Percentiles rank a stretch among this genome's conserved stretches.
Evolutionary conservation across 2,888 invertebrate species (phyloP).

Genomic region (Pilophorus perplexus): DNA sequence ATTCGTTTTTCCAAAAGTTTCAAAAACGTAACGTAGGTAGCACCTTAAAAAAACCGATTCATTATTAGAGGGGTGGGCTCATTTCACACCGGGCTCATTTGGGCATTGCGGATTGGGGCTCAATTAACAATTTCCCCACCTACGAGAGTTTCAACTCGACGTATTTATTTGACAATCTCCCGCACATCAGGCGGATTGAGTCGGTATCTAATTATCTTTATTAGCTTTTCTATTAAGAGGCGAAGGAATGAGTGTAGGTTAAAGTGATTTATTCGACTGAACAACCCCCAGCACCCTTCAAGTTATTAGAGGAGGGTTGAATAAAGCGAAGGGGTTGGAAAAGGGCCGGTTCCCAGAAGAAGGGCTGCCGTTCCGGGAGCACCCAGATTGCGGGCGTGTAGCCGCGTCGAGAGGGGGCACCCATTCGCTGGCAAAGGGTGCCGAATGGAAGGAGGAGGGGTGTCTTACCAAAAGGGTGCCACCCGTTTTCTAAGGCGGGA

Average conservation of each 20-base stretch:
- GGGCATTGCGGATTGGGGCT: too few relatives aligned
- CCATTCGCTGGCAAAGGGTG: background rate
- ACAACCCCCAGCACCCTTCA: constrained; percentile 14
- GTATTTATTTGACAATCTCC: constrained; percentile 20
- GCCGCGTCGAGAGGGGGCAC: background rate
- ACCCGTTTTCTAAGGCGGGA: too few relatives aligned
- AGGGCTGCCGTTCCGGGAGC: background rate
- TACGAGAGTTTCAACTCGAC: too few relatives aligned
- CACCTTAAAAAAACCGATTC: too few relatives aligned
- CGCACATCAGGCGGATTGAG: background rate
- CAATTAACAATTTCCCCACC: too few relatives aligned
- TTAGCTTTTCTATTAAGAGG: constrained; percentile 28
- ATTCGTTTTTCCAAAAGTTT: too few relatives aligned
- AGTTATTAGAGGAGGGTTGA: constrained; percentile 23
- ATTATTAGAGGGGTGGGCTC: too few relatives aligned
- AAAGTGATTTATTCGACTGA: constrained; percentile 30
- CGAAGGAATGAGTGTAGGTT: constrained; percentile 29
- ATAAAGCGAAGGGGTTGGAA: constrained; percentile 1
- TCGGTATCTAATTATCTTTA: constrained; percentile 29
- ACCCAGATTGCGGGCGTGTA: background rate
- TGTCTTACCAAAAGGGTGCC: too few relatives aligned
- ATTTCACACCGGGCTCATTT: too few relatives aligned
- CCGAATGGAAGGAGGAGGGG: background rate
- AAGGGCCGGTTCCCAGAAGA: too few relatives aligned
- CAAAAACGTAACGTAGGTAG: background rate